A percentile compares a stretch with the other conserved stretches of the same genome.
Evolutionary conservation across 2,797 vertebrate genomes (phyloP).

Genomic region (Mionectes olivaceus): DNA sequence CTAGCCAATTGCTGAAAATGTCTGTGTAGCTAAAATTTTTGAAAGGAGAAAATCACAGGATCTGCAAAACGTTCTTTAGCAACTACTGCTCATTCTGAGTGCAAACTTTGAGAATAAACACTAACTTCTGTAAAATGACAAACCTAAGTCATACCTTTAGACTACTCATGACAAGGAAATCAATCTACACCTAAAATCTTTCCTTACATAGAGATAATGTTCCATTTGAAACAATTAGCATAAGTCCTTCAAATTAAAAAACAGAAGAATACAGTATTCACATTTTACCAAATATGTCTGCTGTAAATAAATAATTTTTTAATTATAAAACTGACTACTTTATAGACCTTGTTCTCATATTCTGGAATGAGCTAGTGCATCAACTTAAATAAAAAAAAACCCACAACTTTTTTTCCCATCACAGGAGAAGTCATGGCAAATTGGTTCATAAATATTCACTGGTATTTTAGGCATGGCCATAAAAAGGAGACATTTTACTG

Average conservation of each 20-base stretch:
- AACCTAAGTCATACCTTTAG: conserved; percentile 8
- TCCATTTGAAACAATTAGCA: neutral
- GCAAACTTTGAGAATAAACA: neutral
- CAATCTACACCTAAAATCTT: neutral
- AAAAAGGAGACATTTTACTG: conserved; percentile 10
- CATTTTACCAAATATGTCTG: neutral
- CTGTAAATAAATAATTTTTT: conserved; percentile 54
- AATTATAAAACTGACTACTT: conserved; percentile 53
- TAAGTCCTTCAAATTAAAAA: neutral
- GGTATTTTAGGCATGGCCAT: conserved; percentile 2
- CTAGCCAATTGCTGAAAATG: conserved; percentile 29
- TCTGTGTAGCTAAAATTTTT: conserved; percentile 37
- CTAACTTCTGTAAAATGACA: neutral
- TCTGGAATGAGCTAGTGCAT: conserved; percentile 34
- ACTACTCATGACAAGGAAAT: neutral
- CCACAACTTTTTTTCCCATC: conserved; percentile 19
- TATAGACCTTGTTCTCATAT: conserved; percentile 32
- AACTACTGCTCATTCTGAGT: neutral
- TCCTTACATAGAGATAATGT: neutral
- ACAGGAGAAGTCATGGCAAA: conserved; percentile 24
- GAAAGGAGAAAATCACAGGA: conserved; percentile 46
- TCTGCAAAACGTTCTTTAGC: conserved; percentile 2
- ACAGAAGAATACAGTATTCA: neutral
- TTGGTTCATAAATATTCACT: conserved; percentile 67
- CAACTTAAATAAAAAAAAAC: conserved; percentile 45